A percentile compares a stretch with the other conserved stretches of the same genome.
These are phyloP conservation scores for Bradypodion ventrale DNA, from an alignment of 2,797 vertebrate species.

Conservation along the genomic window DNA sequence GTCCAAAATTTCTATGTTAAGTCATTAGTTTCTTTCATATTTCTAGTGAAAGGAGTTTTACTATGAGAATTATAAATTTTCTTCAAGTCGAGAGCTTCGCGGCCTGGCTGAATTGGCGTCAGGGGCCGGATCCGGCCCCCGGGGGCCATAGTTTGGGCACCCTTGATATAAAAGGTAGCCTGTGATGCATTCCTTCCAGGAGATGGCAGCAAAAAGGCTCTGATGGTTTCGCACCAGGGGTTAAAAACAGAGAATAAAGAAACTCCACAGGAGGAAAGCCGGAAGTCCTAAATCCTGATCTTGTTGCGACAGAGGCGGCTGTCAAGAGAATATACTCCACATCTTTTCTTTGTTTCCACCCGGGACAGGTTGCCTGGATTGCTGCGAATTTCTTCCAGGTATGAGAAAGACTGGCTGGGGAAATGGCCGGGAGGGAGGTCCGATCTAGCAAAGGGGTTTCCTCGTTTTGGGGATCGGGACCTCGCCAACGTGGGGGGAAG, in stretches of 20 bases:
- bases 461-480: background rate
- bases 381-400: background rate
- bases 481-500: no score
- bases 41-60: no score
- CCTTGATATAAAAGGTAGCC: no score
- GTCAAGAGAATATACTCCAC: background rate
- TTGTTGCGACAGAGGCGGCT: background rate
- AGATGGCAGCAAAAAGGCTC: background rate
- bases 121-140: no score
- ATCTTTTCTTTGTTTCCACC: background rate
- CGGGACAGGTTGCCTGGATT: fast-evolving
- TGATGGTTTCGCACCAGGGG: background rate
- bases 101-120: no score
- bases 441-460: background rate
- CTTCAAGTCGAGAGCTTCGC: no score
- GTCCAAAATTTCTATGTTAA: no score
- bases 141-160: no score
- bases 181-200: background rate
- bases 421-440: fast-evolving
- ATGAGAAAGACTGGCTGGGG: background rate
- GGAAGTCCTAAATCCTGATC: background rate
- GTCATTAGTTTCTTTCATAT: no score
- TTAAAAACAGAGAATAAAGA: no score
- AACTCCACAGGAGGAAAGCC: background rate
- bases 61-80: no score